phyloP scores from a whole-genome alignment of 2,888 invertebrate genomes.

The Bruchidius siliquastri region DNA sequence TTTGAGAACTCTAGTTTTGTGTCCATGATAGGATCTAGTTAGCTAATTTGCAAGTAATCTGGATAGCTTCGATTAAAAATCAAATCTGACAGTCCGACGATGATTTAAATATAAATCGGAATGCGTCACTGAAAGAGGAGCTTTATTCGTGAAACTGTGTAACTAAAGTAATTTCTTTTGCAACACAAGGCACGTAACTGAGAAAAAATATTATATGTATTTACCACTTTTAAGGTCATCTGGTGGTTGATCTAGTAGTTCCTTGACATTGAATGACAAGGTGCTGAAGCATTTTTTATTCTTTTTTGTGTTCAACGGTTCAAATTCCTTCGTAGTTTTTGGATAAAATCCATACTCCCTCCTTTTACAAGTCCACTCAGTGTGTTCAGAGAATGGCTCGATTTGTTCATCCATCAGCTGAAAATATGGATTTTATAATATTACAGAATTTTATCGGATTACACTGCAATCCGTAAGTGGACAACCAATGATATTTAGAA shows the following conservation, averaged over 20 bases:
- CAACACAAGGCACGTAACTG: no score
- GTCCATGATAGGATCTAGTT: no score
- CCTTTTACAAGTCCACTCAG: slow-evolving; percentile 19
- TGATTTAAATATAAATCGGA: no score
- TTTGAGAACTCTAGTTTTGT: no score
- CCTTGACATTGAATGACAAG: not conserved
- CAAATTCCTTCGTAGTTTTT: slow-evolving; percentile 15
- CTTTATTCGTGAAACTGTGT: no score
- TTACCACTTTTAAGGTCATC: not conserved
- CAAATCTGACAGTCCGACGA: no score
- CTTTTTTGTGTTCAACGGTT: slow-evolving; percentile 6
- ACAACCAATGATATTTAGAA: not conserved
- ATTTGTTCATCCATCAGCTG: slow-evolving; percentile 8
- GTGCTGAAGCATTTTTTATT: slow-evolving; percentile 17
- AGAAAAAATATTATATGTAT: not conserved
- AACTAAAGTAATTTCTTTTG: no score
- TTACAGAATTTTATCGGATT: no score
- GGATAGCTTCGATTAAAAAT: no score
- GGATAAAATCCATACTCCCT: slow-evolving; percentile 22
- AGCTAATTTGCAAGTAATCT: no score
- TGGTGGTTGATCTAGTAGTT: not conserved
- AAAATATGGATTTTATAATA: not conserved
- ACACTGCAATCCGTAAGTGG: no score
- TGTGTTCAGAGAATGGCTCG: slow-evolving; percentile 11
- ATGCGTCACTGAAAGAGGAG: no score